A percentile compares a stretch with the other conserved stretches of the same genome.
Evolutionary conservation across 2,113 vertebrate genomes (phyloP).

Genomic region (Atractosteus spatula): DNA sequence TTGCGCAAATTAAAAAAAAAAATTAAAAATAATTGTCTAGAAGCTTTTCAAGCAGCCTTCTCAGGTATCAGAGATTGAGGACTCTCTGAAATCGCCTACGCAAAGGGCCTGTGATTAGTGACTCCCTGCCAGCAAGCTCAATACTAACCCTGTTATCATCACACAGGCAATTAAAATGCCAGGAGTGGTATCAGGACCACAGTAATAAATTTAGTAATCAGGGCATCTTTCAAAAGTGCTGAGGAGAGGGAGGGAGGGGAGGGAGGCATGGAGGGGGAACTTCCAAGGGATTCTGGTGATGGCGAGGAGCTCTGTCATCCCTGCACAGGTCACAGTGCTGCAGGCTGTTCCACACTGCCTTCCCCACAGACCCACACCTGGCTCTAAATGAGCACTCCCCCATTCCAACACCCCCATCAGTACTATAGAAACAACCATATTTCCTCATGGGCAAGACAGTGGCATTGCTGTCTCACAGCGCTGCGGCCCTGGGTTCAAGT

Average conservation of each 20-base stretch:
- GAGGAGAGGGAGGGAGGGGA: slow-evolving; percentile 6
- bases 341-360: neutral
- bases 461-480: no score
- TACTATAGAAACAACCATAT: no score
- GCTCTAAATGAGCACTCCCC: no score
- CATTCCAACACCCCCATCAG: no score
- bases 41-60: no score
- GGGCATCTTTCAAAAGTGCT: slow-evolving; percentile 59
- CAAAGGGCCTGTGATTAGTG: slow-evolving; percentile 31
- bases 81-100: slow-evolving; percentile 1
- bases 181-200: slow-evolving; percentile 52
- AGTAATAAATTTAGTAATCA: slow-evolving; percentile 60
- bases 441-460: no score
- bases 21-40: no score
- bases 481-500: no score
- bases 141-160: slow-evolving; percentile 50
- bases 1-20: no score
- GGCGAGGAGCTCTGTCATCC: slow-evolving; percentile 43
- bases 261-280: slow-evolving; percentile 13
- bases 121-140: slow-evolving; percentile 35
- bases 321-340: slow-evolving; percentile 11
- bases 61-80: no score
- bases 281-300: no score
- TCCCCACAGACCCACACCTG: no score
- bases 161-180: slow-evolving; percentile 59